Conservation (phyloP, 2,113 vertebrate species). For the Erinaceus europaeus region DNA sequence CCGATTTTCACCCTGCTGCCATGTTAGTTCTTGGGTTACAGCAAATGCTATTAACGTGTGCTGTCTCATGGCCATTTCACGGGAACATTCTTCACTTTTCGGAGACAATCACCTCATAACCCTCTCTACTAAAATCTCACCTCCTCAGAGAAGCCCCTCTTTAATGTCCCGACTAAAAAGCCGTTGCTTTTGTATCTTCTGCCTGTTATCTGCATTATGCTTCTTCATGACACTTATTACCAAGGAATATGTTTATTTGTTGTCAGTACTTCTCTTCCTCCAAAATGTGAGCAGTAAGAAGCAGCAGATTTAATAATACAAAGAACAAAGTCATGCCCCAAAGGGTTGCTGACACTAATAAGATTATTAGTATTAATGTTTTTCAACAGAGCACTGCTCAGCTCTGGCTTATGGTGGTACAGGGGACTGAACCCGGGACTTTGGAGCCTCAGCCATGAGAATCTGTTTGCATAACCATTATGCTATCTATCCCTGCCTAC, state of each 20-base stretch:
- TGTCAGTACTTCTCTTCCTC: not conserved
- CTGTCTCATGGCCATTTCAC: not conserved
- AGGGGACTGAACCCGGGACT: too few relatives aligned
- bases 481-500: too few relatives aligned
- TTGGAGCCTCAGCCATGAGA: too few relatives aligned
- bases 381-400: too few relatives aligned
- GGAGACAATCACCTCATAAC: not conserved
- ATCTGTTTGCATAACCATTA: too few relatives aligned
- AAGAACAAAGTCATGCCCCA: not conserved
- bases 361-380: too few relatives aligned
- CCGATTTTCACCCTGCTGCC: not conserved
- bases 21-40: not conserved
- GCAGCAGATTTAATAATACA: not conserved
- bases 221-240: not conserved
- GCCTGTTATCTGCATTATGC: not conserved
- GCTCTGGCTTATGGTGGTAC: too few relatives aligned
- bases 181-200: not conserved
- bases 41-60: not conserved
- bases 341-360: not conserved
- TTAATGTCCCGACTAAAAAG: not conserved
- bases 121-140: not conserved
- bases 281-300: not conserved
- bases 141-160: not conserved
- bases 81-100: not conserved
- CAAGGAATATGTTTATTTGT: not conserved